phyloP scores from a whole-genome alignment of 2,113 vertebrate species.

The Sebastes fasciatus region DNA sequence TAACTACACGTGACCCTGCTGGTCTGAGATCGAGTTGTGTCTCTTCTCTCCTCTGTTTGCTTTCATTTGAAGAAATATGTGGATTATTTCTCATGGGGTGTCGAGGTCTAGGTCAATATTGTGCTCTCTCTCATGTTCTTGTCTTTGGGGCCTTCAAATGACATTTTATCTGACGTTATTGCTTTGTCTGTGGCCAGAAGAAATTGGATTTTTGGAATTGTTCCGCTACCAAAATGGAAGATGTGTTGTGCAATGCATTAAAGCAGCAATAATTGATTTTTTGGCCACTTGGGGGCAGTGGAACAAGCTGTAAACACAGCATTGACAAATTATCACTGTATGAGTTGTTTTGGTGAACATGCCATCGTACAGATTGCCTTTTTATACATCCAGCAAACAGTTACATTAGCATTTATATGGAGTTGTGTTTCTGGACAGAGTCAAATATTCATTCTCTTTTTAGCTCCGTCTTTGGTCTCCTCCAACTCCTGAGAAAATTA shows the following conservation, averaged over 20 bases:
- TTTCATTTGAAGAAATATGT: neutral
- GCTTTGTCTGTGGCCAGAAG: neutral
- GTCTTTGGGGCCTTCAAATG: neutral
- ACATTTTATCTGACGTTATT: neutral
- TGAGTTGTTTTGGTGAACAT: neutral
- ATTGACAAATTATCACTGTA: neutral
- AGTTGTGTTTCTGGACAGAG: neutral
- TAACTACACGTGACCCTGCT: neutral
- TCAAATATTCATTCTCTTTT: too few relatives aligned
- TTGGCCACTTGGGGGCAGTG: neutral
- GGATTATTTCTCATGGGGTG: constrained; percentile 21
- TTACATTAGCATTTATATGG: neutral
- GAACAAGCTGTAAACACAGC: neutral
- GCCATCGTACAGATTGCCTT: too few relatives aligned
- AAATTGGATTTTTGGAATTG: neutral
- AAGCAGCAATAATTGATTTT: constrained; percentile 11
- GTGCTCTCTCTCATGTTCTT: fast-evolving
- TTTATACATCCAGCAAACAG: neutral
- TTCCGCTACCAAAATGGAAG: neutral
- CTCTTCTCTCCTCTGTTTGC: neutral
- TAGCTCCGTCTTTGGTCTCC: too few relatives aligned
- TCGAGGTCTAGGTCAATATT: constrained; percentile 6
- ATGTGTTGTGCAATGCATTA: neutral
- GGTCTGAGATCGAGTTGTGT: constrained; percentile 11
- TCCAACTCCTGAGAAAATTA: neutral